A percentile compares a stretch with the other conserved stretches of the same genome.
These are phyloP conservation scores for Eretmochelys imbricata DNA, from an alignment of 2,113 vertebrate genomes.

Conservation along the genomic window DNA sequence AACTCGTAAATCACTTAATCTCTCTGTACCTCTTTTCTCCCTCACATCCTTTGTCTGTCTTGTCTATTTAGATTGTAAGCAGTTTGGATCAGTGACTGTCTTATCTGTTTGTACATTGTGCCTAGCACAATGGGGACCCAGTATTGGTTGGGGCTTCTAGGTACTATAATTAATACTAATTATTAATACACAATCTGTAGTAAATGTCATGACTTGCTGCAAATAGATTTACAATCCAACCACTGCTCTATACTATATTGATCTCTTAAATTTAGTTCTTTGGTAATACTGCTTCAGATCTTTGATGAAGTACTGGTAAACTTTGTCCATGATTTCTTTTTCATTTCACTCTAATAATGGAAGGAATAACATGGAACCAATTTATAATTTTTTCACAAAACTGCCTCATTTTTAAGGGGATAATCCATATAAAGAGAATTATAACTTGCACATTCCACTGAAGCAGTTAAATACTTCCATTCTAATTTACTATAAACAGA, in stretches of 20 bases:
- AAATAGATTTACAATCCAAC: neutral
- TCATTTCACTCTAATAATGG: neutral
- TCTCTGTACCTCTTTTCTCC: neutral
- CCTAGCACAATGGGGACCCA: neutral
- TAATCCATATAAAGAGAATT: neutral
- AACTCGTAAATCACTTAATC: neutral
- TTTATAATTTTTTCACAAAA: neutral
- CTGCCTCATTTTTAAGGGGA: neutral
- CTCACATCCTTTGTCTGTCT: neutral
- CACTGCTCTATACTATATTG: neutral
- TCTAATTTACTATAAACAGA: neutral
- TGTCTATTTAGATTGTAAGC: neutral
- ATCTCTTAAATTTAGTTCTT: neutral
- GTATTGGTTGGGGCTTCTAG: neutral
- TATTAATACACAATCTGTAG: neutral
- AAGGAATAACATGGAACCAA: neutral
- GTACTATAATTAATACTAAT: neutral
- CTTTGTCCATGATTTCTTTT: neutral
- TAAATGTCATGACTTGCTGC: slow-evolving; percentile 2
- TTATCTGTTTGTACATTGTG: neutral
- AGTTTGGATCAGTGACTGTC: neutral
- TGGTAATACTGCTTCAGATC: neutral
- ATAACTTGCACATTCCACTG: neutral
- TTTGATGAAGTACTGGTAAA: neutral
- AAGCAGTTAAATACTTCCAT: neutral